Conservation (phyloP, 2,113 vertebrate genomes). For the Ceratotherium simum region DNA sequence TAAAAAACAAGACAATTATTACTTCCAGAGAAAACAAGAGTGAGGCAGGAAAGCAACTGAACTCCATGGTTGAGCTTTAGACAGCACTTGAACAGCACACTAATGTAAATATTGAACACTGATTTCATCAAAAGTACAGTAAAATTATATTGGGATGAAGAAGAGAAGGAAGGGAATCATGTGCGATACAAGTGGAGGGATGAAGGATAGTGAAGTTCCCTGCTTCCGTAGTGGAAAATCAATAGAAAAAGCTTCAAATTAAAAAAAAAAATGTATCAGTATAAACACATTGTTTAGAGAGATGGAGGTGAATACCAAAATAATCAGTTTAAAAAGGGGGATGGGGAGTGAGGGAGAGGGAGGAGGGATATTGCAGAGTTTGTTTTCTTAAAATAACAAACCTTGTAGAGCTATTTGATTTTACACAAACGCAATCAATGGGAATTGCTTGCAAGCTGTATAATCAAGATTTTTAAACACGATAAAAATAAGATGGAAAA, state of each 20-base stretch:
- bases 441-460: background rate
- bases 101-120: background rate
- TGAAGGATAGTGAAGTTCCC: background rate
- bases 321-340: background rate
- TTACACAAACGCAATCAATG: background rate
- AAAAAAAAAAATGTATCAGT: background rate
- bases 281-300: background rate
- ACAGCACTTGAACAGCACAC: background rate
- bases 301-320: background rate
- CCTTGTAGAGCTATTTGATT: background rate
- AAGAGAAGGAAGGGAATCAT: accelerated
- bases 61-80: background rate
- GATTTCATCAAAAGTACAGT: background rate
- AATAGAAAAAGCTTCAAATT: background rate
- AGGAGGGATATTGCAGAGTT: background rate
- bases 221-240: background rate
- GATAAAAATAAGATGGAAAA: background rate
- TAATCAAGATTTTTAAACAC: background rate
- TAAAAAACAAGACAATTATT: background rate
- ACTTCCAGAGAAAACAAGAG: background rate
- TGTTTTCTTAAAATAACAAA: background rate
- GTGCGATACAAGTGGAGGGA: background rate
- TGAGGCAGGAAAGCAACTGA: background rate
- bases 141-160: background rate
- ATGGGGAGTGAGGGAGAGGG: background rate